A percentile compares a stretch with the other conserved stretches of the same genome.
Evolutionary conservation across 35 echinoderm and acorn worm genomes (phyloP).

Genomic region (Anneissia japonica): DNA sequence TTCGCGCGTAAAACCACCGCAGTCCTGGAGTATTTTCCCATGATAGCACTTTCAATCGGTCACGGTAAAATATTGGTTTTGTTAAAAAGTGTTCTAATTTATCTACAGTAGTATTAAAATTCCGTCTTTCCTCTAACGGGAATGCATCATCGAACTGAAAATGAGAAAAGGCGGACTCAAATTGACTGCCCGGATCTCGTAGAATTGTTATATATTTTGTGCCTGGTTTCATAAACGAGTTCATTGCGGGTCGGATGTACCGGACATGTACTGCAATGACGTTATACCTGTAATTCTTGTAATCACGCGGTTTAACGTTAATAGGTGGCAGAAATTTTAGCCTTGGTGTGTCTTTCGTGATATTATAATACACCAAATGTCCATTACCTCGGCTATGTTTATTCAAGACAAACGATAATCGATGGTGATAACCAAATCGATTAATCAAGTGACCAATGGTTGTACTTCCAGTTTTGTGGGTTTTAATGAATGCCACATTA

Average conservation of each 20-base stretch:
- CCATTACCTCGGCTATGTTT: conserved; percentile 30
- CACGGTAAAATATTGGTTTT: conserved; percentile 5
- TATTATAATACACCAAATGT: conserved; percentile 30
- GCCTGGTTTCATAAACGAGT: conserved; percentile 49
- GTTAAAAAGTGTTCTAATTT: conserved; percentile 29
- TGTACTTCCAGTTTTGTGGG: conserved; percentile 49
- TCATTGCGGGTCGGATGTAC: conserved; percentile 51
- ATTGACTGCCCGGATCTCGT: conserved; percentile 71
- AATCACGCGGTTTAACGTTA: background rate
- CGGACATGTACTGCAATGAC: conserved; percentile 62
- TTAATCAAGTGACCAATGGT: conserved; percentile 26
- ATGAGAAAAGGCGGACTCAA: conserved; percentile 79
- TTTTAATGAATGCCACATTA: conserved; percentile 39
- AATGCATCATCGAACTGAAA: conserved; percentile 69
- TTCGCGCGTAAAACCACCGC: background rate
- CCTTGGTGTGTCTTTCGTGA: conserved; percentile 4
- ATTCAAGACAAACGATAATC: conserved; percentile 63
- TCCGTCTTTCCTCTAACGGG: background rate
- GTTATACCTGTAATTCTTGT: conserved; percentile 34
- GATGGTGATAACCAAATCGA: conserved; percentile 29
- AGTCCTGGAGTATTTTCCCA: background rate
- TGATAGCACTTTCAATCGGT: background rate
- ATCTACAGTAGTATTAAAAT: background rate
- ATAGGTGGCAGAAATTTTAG: conserved; percentile 28
- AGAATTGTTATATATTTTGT: conserved; percentile 79